Evolutionary conservation across 2,888 invertebrate genomes (phyloP).

Genomic region (Drosophila lutescens): DNA sequence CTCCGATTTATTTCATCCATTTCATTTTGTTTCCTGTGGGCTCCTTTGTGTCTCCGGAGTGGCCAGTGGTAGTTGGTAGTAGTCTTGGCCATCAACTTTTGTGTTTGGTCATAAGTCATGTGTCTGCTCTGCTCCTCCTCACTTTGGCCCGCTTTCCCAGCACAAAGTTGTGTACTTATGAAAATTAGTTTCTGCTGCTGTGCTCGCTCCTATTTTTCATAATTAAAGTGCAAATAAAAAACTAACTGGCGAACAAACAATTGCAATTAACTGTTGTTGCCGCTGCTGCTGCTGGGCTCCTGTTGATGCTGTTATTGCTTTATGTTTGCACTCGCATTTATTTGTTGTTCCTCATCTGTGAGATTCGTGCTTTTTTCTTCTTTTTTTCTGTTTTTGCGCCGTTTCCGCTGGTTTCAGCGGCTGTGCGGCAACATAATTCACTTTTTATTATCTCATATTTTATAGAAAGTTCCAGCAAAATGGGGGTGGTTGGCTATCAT

Average conservation of each 20-base stretch:
- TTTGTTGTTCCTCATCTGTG: constrained; percentile 16
- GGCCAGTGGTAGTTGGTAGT: background rate
- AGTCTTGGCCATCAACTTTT: constrained; percentile 28
- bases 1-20: constrained; percentile 4
- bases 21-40: background rate
- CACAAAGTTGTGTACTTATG: constrained; percentile 50
- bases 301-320: constrained; percentile 38
- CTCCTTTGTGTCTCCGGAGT: constrained; percentile 17
- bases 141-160: background rate
- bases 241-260: constrained; percentile 72
- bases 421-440: constrained; percentile 69
- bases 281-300: constrained; percentile 11
- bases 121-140: constrained; percentile 8
- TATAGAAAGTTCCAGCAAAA: constrained; percentile 53
- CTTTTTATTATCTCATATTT: constrained; percentile 78
- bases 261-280: constrained; percentile 68
- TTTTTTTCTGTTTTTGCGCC: too few relatives aligned
- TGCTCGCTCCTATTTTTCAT: constrained; percentile 60
- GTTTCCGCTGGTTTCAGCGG: constrained; percentile 29
- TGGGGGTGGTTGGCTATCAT: constrained; percentile 2
- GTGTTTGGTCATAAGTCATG: constrained; percentile 36
- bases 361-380: constrained; percentile 9
- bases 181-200: constrained; percentile 64
- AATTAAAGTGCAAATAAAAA: constrained; percentile 76
- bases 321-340: constrained; percentile 28